phyloP scores from a whole-genome alignment of 2,797 vertebrate genomes.

The Spinus olivaceus region DNA sequence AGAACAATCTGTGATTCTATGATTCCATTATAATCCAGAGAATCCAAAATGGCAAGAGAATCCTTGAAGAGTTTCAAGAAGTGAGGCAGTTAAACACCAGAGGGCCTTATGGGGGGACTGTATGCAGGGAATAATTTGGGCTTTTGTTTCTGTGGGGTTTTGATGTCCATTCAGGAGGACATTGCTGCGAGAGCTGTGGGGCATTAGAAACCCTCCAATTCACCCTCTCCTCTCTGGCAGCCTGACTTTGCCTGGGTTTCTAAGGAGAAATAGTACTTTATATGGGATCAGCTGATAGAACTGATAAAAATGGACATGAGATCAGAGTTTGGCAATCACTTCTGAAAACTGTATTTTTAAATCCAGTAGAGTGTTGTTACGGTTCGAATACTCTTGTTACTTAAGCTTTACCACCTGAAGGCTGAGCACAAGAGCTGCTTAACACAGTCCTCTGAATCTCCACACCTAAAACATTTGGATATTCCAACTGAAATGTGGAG shows the following conservation, averaged over 20 bases:
- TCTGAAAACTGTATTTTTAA: constrained; percentile 50
- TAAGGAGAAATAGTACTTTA: constrained; percentile 16
- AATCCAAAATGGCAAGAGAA: not conserved
- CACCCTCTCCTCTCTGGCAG: not conserved
- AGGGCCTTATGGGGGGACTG: not conserved
- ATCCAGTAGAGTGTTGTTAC: constrained; percentile 44
- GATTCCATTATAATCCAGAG: not conserved
- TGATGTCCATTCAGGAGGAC: not conserved
- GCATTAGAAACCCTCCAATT: not conserved
- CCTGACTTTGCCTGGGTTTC: not conserved
- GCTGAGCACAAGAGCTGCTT: constrained; percentile 44
- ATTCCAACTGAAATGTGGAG: not conserved
- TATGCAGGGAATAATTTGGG: not conserved
- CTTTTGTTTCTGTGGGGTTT: not conserved
- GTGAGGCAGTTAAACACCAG: not conserved
- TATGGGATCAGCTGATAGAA: constrained; percentile 7
- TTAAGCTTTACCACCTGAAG: constrained; percentile 47
- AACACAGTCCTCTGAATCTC: not conserved
- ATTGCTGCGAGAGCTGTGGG: not conserved
- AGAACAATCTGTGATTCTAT: not conserved
- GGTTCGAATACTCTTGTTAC: not conserved
- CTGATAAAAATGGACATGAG: not conserved
- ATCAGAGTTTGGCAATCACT: constrained; percentile 50
- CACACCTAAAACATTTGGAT: not conserved
- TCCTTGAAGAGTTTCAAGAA: not conserved